phyloP scores from a whole-genome alignment of 30 jellyfish, hydroid and myxozoan genomes.

The Hydra vulgaris region DNA sequence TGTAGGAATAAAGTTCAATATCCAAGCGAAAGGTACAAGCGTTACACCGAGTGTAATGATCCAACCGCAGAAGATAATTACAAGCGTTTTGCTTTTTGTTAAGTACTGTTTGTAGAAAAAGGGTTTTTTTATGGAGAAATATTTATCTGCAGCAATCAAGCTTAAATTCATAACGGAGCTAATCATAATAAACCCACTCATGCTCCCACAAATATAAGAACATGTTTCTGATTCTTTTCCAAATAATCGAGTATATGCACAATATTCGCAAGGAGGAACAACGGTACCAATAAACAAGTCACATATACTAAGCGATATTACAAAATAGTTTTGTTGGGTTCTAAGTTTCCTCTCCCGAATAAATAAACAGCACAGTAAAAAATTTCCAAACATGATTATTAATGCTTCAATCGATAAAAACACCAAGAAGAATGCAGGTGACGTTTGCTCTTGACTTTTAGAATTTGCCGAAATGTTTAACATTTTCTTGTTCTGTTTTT shows the following conservation, averaged over 20 bases:
- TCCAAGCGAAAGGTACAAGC: conserved; percentile 35
- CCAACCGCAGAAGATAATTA: conserved; percentile 27
- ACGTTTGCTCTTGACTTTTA: background rate
- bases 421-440: conserved; percentile 14
- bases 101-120: conserved; percentile 16
- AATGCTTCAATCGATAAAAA: conserved; percentile 12
- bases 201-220: conserved; percentile 29
- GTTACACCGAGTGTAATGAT: conserved; percentile 1
- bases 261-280: conserved; percentile 44
- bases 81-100: conserved; percentile 18
- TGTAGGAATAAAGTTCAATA: background rate
- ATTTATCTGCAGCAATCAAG: conserved; percentile 30
- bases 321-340: conserved; percentile 35
- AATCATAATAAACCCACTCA: conserved; percentile 30
- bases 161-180: conserved; percentile 30
- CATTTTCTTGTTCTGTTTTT: background rate
- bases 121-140: conserved; percentile 24
- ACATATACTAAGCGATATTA: conserved; percentile 27
- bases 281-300: conserved; percentile 32
- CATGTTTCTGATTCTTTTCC: conserved; percentile 2
- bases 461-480: background rate
- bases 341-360: conserved; percentile 7
- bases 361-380: conserved; percentile 27
- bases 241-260: conserved; percentile 9
- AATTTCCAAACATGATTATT: conserved; percentile 17